Conservation (phyloP, 2,888 invertebrate species). For the Papilio gigon region DNA sequence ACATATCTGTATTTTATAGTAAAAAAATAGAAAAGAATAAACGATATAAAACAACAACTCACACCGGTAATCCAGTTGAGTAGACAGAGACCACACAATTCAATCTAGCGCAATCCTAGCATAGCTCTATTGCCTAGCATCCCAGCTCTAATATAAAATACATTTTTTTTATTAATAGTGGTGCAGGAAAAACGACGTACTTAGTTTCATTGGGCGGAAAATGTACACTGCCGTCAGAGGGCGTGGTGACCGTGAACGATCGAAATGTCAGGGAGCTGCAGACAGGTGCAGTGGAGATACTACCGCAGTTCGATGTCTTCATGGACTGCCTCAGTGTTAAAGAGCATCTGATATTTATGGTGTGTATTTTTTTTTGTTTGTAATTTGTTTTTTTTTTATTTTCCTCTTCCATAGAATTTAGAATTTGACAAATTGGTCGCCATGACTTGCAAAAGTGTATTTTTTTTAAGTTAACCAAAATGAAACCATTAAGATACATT, state of each 20-base stretch:
- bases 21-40: neutral
- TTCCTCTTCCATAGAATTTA: too few species aligned
- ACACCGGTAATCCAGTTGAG: too few species aligned
- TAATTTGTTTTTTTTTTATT: too few species aligned
- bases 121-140: too few species aligned
- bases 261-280: conserved; percentile 70
- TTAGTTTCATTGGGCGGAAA: conserved; percentile 80
- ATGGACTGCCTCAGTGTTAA: conserved; percentile 84
- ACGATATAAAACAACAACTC: too few species aligned
- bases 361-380: conserved; percentile 51
- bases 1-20: conserved; percentile 29
- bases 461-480: too few species aligned
- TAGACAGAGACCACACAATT: too few species aligned
- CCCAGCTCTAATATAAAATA: too few species aligned
- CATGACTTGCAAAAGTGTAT: too few species aligned
- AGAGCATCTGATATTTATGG: conserved; percentile 87
- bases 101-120: too few species aligned
- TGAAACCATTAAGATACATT: too few species aligned
- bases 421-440: too few species aligned
- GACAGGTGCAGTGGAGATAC: conserved; percentile 76
- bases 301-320: conserved; percentile 86
- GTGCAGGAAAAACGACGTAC: conserved; percentile 84
- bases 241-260: conserved; percentile 69
- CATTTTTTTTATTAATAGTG: conserved; percentile 60
- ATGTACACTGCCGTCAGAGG: conserved; percentile 70